Evolutionary conservation across 2,888 invertebrate genomes (phyloP), one percentile per base, ranked within the genome.

Genomic region (Autographa gamma): DNA sequence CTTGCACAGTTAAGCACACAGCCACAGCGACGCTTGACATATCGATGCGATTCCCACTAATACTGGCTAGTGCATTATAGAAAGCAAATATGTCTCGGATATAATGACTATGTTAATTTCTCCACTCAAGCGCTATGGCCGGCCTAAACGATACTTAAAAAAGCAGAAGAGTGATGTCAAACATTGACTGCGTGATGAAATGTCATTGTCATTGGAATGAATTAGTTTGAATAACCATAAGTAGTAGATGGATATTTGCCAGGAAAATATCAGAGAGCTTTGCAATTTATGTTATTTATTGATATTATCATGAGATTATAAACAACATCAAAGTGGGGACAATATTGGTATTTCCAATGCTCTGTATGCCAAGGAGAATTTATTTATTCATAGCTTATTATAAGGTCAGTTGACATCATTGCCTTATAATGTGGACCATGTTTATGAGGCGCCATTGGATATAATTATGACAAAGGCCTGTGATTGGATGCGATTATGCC

Each of bases 1-100:
- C 77, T 76, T 81, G 82, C 85, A 87, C 88, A 86, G 88, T 90
- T 91, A 89, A 86, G 79, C 80, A 90, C 81, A 91, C 88, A 90
- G 75, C 80, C 81, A 91, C 88, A 90, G 76, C 80, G 82, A 78
- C 73, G 76, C 83, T 84, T 87, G 85, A 86, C 88, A 86, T 85
- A 84, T 88, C 83, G 83, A 79, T 82, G 88, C 86, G 85, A 88
- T 86, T 83, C 83, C 84, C 76, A 74, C 69, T 74, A 65, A 80
- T 81, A 79, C 83, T 73, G 77, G 77, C 76, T 77, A 84, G 77
- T 76, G 78, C 83, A 86, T 85, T 89, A 87, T 85, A 83, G 85
- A 87, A 88, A 87, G 85, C 78, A 90, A 89, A 91, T 85, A 89
- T 74, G 77, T 83, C 79, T 82, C 81, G 79, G 79, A 80, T 79